phyloP scores from a whole-genome alignment of 1,140 invertebrate genomes.

The Chymomyza costata region DNA sequence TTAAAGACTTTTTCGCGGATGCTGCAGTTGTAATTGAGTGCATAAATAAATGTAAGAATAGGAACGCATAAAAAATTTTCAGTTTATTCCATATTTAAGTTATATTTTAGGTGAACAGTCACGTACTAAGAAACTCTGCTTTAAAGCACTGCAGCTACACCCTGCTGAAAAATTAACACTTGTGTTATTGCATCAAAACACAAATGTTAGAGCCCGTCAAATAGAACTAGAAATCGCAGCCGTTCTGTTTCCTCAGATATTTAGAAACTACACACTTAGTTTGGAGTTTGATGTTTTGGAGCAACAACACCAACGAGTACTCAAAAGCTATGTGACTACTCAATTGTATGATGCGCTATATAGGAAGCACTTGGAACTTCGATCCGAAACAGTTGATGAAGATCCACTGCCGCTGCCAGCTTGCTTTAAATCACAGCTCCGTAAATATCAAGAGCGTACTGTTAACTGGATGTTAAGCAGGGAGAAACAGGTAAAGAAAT shows the following conservation, averaged over 20 bases:
- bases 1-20: too few relatives aligned
- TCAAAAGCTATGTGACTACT: slow-evolving; percentile 58
- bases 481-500: slow-evolving; percentile 70
- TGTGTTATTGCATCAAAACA: slow-evolving; percentile 12
- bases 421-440: slow-evolving; percentile 74
- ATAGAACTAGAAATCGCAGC: slow-evolving; percentile 37
- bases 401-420: slow-evolving; percentile 18
- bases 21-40: slow-evolving; percentile 2
- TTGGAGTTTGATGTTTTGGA: slow-evolving; percentile 42
- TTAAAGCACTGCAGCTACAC: slow-evolving; percentile 12
- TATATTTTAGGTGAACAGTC: slow-evolving; percentile 15
- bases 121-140: slow-evolving; percentile 29
- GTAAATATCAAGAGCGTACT: slow-evolving; percentile 81
- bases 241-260: slow-evolving; percentile 40
- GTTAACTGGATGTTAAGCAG: slow-evolving; percentile 83
- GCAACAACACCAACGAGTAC: slow-evolving; percentile 40
- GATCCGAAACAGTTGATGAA: neutral
- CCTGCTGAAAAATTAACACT: neutral
- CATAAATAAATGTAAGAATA: slow-evolving; percentile 4
- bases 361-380: slow-evolving; percentile 25
- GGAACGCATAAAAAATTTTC: too few relatives aligned
- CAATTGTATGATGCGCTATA: slow-evolving; percentile 54
- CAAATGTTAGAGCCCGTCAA: neutral
- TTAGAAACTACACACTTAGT: slow-evolving; percentile 25
- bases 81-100: too few relatives aligned